These are phyloP conservation scores for Drosophila prolongata DNA, from an alignment of 2,888 invertebrate genomes.

Conservation along the genomic window DNA sequence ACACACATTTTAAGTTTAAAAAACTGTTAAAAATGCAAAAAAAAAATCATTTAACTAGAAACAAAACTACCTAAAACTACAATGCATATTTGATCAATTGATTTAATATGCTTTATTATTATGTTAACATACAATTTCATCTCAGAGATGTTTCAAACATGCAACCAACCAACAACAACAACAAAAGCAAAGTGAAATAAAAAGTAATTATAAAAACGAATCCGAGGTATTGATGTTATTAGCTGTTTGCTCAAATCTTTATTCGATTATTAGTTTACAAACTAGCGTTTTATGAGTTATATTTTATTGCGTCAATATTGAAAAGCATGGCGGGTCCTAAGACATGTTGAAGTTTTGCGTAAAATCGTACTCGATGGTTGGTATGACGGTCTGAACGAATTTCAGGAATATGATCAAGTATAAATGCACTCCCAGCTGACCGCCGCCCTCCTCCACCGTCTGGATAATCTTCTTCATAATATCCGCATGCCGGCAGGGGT, in stretches of 20 bases:
- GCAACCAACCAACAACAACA: constrained; percentile 59
- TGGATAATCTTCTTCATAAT: constrained; percentile 99
- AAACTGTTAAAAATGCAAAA: constrained; percentile 55
- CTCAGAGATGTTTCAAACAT: constrained; percentile 82
- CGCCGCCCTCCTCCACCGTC: constrained; percentile 98
- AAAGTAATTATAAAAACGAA: constrained; percentile 67
- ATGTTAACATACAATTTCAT: constrained; percentile 76
- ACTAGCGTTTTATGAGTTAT: constrained; percentile 7
- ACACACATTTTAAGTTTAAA: constrained; percentile 63
- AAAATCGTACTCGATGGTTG: constrained; percentile 99
- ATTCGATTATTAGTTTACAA: constrained; percentile 28
- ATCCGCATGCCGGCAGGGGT: constrained; percentile 99
- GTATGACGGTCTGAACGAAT: constrained; percentile 99
- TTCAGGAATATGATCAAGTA: constrained; percentile 99
- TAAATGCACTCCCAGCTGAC: constrained; percentile 98
- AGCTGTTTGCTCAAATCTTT: constrained; percentile 21
- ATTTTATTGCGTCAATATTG: constrained; percentile 1
- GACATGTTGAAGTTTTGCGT: constrained; percentile 95
- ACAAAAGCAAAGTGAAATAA: constrained; percentile 70
- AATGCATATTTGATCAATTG: constrained; percentile 66
- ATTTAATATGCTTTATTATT: constrained; percentile 80
- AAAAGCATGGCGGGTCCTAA: constrained; percentile 35
- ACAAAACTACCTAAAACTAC: constrained; percentile 73
- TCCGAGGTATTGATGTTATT: background rate
- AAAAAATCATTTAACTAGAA: constrained; percentile 70